phyloP scores from a whole-genome alignment of 2,888 invertebrate species.

The Salticus scenicus region DNA sequence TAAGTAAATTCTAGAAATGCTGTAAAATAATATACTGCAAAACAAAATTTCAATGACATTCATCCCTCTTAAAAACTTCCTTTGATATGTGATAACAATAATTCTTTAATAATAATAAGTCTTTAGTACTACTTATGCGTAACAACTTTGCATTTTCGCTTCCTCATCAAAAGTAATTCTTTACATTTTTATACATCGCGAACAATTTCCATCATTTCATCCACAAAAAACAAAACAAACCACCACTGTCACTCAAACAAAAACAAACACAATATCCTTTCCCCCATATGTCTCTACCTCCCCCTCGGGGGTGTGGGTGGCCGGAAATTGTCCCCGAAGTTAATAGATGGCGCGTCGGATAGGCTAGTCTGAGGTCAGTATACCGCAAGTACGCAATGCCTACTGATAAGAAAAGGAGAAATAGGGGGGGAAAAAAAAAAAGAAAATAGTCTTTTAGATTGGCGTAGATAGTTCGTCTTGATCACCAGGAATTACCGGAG shows the following conservation, averaged over 20 bases:
- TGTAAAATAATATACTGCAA: too few species aligned
- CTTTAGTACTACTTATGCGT: too few species aligned
- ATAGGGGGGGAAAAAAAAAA: slow-evolving; percentile 36
- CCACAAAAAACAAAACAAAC: slow-evolving; percentile 42
- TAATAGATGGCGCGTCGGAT: slow-evolving; percentile 69
- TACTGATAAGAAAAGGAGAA: slow-evolving; percentile 46
- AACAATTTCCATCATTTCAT: slow-evolving; percentile 18
- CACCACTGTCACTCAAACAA: slow-evolving; percentile 57
- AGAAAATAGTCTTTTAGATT: slow-evolving; percentile 50
- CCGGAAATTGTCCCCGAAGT: slow-evolving; percentile 68
- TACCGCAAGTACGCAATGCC: slow-evolving; percentile 65
- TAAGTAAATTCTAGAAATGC: too few species aligned
- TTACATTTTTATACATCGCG: neutral
- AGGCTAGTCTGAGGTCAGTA: slow-evolving; percentile 48
- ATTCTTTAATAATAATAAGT: too few species aligned
- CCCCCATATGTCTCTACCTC: neutral
- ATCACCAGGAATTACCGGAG: slow-evolving; percentile 69
- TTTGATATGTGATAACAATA: too few species aligned
- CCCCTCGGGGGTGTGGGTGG: slow-evolving; percentile 49
- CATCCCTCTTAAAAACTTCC: too few species aligned
- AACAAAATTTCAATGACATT: too few species aligned
- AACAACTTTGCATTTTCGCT: too few species aligned
- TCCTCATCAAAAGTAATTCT: too few species aligned
- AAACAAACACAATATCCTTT: slow-evolving; percentile 1
- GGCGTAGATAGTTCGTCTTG: slow-evolving; percentile 68